A percentile compares a stretch with the other conserved stretches of the same genome.
These are phyloP conservation scores for Clostera curtula DNA, from an alignment of 2,888 invertebrate species.

Conservation along the genomic window DNA sequence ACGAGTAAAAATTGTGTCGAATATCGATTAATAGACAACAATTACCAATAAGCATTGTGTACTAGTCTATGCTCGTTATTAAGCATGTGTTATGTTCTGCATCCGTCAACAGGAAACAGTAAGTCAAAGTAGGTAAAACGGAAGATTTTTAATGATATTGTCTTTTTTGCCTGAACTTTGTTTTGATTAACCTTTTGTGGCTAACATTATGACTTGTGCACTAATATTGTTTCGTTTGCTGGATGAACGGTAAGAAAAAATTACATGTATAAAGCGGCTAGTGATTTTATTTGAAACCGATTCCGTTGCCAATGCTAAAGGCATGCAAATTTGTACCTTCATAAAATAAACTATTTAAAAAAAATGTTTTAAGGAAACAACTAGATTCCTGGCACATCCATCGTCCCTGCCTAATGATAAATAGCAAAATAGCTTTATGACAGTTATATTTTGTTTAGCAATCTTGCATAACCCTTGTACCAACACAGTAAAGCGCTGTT, in stretches of 20 bases:
- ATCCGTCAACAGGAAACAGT: conserved; percentile 84
- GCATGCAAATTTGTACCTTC: conserved; percentile 26
- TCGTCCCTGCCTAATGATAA: no score
- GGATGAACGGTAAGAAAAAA: conserved; percentile 30
- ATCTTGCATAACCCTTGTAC: no score
- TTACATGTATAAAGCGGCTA: conserved; percentile 25
- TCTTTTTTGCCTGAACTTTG: conserved; percentile 57
- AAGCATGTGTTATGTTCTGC: conserved; percentile 74
- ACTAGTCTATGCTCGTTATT: conserved; percentile 56
- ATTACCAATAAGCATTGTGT: conserved; percentile 39
- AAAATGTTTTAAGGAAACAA: no score
- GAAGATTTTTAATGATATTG: conserved; percentile 39
- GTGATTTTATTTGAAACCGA: conserved; percentile 25
- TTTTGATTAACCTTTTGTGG: conserved; percentile 64
- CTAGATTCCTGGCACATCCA: no score
- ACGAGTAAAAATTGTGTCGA: conserved; percentile 28
- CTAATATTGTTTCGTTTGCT: conserved; percentile 49
- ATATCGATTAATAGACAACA: conserved; percentile 22
- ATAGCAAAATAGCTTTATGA: no score
- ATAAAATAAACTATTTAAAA: not conserved
- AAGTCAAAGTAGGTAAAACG: conserved; percentile 77
- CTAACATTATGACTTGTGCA: conserved; percentile 61
- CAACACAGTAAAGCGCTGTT: no score
- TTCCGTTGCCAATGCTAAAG: conserved; percentile 27
- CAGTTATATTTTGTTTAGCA: no score